Conservation (phyloP, 2,113 vertebrate genomes). For the Phrynocephalus versicolor region DNA sequence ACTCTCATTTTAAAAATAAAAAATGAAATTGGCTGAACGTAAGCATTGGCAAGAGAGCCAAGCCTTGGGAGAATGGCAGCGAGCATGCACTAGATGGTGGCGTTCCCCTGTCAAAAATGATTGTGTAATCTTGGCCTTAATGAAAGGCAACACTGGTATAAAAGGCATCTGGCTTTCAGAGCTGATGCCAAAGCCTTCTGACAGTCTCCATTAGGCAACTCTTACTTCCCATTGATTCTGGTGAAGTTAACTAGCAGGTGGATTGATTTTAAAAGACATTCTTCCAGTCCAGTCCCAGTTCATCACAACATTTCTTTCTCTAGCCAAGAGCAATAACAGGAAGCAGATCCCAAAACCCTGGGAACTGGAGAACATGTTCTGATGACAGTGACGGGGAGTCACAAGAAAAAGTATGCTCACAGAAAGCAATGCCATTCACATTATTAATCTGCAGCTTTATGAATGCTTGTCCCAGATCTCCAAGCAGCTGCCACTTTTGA, state of each 20-base stretch:
- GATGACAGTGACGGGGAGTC: background rate
- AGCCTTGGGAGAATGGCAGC: background rate
- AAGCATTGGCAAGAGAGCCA: background rate
- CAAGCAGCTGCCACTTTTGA: background rate
- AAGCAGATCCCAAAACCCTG: background rate
- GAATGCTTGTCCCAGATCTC: no score
- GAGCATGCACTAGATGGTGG: background rate
- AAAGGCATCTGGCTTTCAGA: background rate
- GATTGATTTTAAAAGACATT: constrained; percentile 4
- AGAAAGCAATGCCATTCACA: background rate
- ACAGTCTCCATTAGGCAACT: background rate
- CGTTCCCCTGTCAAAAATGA: background rate
- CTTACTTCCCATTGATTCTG: background rate
- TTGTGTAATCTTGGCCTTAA: background rate
- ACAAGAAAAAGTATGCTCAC: background rate
- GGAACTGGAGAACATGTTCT: constrained; percentile 9
- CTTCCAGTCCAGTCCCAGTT: background rate
- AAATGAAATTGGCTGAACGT: background rate
- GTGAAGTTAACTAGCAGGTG: background rate
- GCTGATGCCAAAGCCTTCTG: background rate
- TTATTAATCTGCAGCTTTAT: background rate
- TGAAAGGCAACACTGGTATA: background rate
- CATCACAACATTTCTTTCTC: background rate
- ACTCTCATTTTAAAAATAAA: no score
- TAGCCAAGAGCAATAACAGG: background rate